Conservation (phyloP, 2,888 invertebrate species). For the Andrena minutula region DNA sequence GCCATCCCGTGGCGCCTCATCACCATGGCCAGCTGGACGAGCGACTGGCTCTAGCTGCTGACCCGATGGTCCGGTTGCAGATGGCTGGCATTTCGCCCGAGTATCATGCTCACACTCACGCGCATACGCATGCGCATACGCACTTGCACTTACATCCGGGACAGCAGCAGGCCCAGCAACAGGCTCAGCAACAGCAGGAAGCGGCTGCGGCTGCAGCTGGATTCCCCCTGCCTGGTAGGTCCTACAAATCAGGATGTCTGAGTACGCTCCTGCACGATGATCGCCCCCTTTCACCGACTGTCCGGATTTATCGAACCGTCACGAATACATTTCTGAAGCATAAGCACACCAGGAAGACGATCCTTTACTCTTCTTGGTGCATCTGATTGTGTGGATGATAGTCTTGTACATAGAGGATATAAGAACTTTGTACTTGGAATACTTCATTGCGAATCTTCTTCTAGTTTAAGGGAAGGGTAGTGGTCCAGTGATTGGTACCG, state of each 20-base stretch:
- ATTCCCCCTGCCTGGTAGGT: slow-evolving; percentile 85
- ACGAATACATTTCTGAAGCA: slow-evolving; percentile 1
- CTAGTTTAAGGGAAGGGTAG: background rate
- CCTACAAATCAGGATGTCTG: slow-evolving; percentile 77
- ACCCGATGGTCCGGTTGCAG: slow-evolving; percentile 96
- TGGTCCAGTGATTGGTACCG: background rate
- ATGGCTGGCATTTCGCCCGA: slow-evolving; percentile 96
- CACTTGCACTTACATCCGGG: slow-evolving; percentile 94
- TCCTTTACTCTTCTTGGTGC: background rate
- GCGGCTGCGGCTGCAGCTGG: slow-evolving; percentile 84
- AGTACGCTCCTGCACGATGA: slow-evolving; percentile 64
- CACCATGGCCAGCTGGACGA: slow-evolving; percentile 91
- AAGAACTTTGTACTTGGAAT: background rate
- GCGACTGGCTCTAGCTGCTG: slow-evolving; percentile 93
- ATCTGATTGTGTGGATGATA: background rate
- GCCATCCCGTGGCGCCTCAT: slow-evolving; percentile 86
- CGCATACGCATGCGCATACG: slow-evolving; percentile 96
- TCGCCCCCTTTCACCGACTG: slow-evolving; percentile 55
- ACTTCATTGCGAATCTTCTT: background rate
- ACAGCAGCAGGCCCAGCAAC: slow-evolving; percentile 88
- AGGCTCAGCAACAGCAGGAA: slow-evolving; percentile 89
- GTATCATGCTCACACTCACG: slow-evolving; percentile 97
- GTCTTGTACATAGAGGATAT: slow-evolving; percentile 1
- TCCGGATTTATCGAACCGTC: slow-evolving; percentile 7
- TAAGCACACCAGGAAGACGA: background rate